Evolutionary conservation across 2,113 vertebrate genomes (phyloP).

Genomic region (Pteruthius melanotis): DNA sequence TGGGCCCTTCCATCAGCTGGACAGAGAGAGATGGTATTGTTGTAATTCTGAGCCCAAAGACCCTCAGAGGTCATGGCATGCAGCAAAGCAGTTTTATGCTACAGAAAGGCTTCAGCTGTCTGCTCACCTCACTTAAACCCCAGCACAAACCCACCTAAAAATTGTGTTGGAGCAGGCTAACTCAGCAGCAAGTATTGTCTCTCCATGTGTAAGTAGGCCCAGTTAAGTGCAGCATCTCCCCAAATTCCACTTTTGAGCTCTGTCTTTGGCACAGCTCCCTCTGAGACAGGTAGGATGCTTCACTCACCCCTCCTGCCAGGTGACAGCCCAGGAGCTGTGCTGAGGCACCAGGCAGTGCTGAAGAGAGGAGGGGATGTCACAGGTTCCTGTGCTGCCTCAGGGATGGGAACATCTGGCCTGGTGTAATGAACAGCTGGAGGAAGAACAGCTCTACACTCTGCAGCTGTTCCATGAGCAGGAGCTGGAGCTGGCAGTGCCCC

Average conservation of each 20-base stretch:
- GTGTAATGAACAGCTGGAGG: neutral
- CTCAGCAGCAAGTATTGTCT: neutral
- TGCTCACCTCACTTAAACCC: neutral
- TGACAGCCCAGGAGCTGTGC: neutral
- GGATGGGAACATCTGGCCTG: neutral
- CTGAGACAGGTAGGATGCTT: neutral
- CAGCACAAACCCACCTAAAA: neutral
- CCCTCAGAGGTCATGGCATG: neutral
- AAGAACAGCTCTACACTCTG: neutral
- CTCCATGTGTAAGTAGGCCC: rapidly evolving
- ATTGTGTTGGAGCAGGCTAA: neutral
- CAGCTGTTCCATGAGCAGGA: neutral
- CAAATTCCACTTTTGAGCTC: neutral
- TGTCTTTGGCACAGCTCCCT: neutral
- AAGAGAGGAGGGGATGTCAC: neutral
- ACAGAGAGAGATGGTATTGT: neutral
- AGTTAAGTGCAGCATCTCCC: neutral
- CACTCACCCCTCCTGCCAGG: rapidly evolving
- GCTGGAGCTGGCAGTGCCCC: neutral
- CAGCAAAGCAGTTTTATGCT: neutral
- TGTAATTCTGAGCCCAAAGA: neutral
- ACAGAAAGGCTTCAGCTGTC: neutral
- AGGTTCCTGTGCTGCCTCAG: neutral
- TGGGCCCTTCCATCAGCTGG: neutral
- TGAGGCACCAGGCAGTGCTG: neutral